A percentile compares a stretch with the other conserved stretches of the same genome.
These are phyloP conservation scores for Drosophila mayaguana DNA, from an alignment of 2,888 invertebrate genomes.

Conservation along the genomic window DNA sequence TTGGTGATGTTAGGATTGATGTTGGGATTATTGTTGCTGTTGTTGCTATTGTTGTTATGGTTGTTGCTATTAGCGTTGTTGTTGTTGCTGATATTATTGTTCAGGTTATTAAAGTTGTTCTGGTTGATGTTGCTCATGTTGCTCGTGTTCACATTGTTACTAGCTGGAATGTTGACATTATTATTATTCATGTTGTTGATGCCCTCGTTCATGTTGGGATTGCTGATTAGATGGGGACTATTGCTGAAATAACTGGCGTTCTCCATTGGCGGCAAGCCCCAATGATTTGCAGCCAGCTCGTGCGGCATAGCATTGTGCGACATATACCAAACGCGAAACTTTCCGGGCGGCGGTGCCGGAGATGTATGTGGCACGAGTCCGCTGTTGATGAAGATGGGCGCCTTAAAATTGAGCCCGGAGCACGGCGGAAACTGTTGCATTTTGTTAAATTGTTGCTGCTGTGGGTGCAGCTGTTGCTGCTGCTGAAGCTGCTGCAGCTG, in stretches of 20 bases:
- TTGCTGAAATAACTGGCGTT: background rate
- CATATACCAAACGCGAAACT: conserved; percentile 35
- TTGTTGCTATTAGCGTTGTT: background rate
- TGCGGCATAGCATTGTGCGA: conserved; percentile 6
- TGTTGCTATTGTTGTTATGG: background rate
- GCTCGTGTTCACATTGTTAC: background rate
- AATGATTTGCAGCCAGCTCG: conserved; percentile 4
- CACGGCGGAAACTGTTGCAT: conserved; percentile 2
- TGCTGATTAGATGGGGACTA: background rate
- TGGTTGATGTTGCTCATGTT: background rate
- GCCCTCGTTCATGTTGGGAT: background rate
- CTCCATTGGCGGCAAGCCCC: conserved; percentile 9
- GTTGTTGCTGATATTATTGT: background rate
- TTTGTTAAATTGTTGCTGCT: background rate
- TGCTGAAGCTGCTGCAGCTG: background rate
- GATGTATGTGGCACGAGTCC: background rate
- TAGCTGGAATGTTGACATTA: background rate
- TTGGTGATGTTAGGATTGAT: background rate
- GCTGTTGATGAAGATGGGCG: conserved; percentile 5
- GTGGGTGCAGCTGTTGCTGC: background rate
- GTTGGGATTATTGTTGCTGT: background rate
- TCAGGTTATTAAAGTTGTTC: background rate
- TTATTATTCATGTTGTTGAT: background rate
- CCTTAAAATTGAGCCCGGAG: conserved; percentile 12
- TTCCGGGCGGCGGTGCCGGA: background rate